phyloP scores from a whole-genome alignment of 2,797 vertebrate genomes.

The Menidia menidia region DNA sequence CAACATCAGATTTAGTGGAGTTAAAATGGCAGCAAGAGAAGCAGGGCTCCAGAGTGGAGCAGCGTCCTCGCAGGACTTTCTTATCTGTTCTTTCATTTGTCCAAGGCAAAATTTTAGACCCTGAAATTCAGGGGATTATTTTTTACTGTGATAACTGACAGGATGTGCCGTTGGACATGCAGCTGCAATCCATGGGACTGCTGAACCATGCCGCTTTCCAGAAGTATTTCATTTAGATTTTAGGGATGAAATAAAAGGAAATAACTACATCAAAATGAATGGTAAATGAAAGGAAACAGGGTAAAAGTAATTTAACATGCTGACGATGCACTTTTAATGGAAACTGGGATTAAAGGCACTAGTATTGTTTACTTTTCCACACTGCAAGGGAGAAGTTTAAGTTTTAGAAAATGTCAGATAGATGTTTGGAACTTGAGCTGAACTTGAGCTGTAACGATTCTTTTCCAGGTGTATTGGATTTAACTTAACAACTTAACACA shows the following conservation, averaged over 20 bases:
- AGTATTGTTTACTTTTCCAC: constrained; percentile 44
- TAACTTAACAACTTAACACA: not conserved
- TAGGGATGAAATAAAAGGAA: constrained; percentile 49
- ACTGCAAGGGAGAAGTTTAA: constrained; percentile 38
- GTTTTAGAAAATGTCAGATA: constrained; percentile 4
- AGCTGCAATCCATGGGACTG: constrained; percentile 58
- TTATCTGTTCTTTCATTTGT: constrained; percentile 74
- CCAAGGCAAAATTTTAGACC: constrained; percentile 57
- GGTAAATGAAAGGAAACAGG: constrained; percentile 43
- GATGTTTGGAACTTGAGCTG: constrained; percentile 3
- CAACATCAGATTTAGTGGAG: constrained; percentile 47
- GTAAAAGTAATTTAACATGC: constrained; percentile 44
- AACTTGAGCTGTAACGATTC: no score
- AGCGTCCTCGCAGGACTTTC: constrained; percentile 61
- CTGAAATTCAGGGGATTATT: constrained; percentile 70
- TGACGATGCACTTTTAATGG: constrained; percentile 30
- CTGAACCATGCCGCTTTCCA: constrained; percentile 56
- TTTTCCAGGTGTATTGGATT: not conserved
- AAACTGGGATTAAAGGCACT: constrained; percentile 32
- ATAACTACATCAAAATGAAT: constrained; percentile 59
- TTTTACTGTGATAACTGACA: constrained; percentile 67
- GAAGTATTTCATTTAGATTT: constrained; percentile 68
- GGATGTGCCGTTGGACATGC: constrained; percentile 54
- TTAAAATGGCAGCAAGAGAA: constrained; percentile 49
- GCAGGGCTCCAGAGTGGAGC: constrained; percentile 34